Percentiles rank a stretch among this genome's conserved stretches.
These are phyloP conservation scores for Notodonta dromedarius DNA, from an alignment of 2,888 invertebrate genomes.

Conservation along the genomic window DNA sequence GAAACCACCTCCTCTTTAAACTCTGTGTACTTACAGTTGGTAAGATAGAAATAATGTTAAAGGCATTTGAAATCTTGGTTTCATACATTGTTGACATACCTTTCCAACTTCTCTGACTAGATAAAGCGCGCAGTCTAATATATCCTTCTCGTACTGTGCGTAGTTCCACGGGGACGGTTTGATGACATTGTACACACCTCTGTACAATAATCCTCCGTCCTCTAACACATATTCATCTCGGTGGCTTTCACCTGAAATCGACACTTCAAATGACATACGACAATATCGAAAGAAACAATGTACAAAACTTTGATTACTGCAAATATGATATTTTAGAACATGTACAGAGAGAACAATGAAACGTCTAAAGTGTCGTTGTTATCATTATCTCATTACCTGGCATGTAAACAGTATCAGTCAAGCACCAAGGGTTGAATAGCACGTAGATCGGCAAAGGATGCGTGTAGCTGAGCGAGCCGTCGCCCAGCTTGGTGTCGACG, in stretches of 20 bases:
- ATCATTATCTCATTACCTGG: slow-evolving; percentile 80
- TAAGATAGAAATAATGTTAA: too few relatives aligned
- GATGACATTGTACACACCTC: slow-evolving; percentile 93
- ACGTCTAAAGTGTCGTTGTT: too few relatives aligned
- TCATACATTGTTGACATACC: slow-evolving; percentile 55
- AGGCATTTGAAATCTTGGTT: too few relatives aligned
- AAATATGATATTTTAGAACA: too few relatives aligned
- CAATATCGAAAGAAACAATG: too few relatives aligned
- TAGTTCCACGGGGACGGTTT: slow-evolving; percentile 96
- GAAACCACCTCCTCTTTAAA: too few relatives aligned
- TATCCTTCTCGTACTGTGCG: slow-evolving; percentile 93
- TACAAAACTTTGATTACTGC: too few relatives aligned
- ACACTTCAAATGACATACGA: not conserved
- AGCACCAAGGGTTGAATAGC: slow-evolving; percentile 96
- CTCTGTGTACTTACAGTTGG: too few relatives aligned
- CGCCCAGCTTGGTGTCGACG: slow-evolving; percentile 89
- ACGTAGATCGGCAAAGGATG: slow-evolving; percentile 91
- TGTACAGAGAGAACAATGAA: too few relatives aligned
- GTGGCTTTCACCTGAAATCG: slow-evolving; percentile 84
- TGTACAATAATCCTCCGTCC: slow-evolving; percentile 95
- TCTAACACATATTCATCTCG: slow-evolving; percentile 93
- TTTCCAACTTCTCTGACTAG: slow-evolving; percentile 89
- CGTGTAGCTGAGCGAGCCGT: slow-evolving; percentile 89
- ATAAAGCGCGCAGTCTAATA: slow-evolving; percentile 91
- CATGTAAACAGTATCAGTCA: slow-evolving; percentile 86